Conservation (phyloP, 2,113 vertebrate species). For the Burhinus bistriatus region DNA sequence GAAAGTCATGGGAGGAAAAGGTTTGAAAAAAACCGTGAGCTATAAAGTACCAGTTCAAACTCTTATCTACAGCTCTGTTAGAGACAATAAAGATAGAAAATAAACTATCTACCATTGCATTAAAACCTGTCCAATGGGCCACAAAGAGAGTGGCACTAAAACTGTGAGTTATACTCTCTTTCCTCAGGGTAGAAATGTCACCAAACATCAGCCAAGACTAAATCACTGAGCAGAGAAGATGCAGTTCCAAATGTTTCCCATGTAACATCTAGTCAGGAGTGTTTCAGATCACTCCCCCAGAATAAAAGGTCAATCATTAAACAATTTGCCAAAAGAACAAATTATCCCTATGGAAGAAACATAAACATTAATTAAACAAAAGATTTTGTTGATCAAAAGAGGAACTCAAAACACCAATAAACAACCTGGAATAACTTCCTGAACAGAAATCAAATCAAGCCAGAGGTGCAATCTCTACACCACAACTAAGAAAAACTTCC, state of each 20-base stretch:
- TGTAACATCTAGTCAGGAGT: neutral
- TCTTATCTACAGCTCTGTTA: neutral
- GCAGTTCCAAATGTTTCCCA: neutral
- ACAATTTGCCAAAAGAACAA: slow-evolving; percentile 23
- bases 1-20: neutral
- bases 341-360: neutral
- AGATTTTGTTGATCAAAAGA: slow-evolving; percentile 23
- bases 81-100: neutral
- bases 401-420: neutral
- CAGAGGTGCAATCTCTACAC: neutral
- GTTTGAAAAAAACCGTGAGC: neutral
- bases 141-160: neutral
- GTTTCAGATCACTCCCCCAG: neutral
- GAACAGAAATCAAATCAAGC: neutral
- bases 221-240: neutral
- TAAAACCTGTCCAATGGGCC: neutral
- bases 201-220: neutral
- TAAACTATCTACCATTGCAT: neutral
- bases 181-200: neutral
- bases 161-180: neutral
- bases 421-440: slow-evolving; percentile 1
- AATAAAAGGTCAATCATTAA: slow-evolving; percentile 1
- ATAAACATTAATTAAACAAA: slow-evolving; percentile 8
- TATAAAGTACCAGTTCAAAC: neutral
- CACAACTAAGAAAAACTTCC: neutral